Conservation (phyloP, 2,113 vertebrate species). For the Ictalurus punctatus region DNA sequence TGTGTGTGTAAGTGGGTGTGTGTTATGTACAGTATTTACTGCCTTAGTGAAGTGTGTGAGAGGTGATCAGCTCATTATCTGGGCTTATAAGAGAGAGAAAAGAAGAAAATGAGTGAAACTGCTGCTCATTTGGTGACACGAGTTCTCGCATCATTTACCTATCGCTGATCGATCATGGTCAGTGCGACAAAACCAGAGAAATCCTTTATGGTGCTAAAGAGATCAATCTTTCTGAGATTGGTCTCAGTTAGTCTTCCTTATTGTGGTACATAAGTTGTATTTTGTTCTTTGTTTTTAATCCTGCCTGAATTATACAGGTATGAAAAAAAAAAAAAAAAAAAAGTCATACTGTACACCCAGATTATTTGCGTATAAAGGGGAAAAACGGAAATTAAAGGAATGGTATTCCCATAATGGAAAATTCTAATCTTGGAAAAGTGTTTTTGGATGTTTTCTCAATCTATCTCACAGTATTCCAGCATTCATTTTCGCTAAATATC, state of each 20-base stretch:
- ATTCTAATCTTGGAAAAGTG: background rate
- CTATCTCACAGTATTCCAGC: background rate
- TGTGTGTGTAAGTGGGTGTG: background rate
- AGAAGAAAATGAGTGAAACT: background rate
- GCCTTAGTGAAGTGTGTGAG: background rate
- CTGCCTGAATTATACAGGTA: background rate
- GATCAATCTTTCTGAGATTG: background rate
- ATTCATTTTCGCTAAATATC: background rate
- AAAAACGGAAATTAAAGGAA: background rate
- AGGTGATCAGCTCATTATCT: slow-evolving; percentile 23
- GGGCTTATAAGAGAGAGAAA: slow-evolving; percentile 4
- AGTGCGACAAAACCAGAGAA: background rate
- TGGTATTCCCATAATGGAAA: background rate
- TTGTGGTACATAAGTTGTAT: background rate
- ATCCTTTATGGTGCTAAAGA: background rate
- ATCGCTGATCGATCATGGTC: background rate
- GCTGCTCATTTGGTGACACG: slow-evolving; percentile 13
- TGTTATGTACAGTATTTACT: background rate
- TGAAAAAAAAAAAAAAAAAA: background rate
- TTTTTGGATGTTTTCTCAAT: background rate
- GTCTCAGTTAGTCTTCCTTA: no score
- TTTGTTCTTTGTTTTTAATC: background rate
- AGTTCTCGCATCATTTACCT: background rate
- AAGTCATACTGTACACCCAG: background rate
- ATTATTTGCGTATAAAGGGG: background rate